Conservation (phyloP, 1,140 invertebrate species). For the Procambarus clarkii region DNA sequence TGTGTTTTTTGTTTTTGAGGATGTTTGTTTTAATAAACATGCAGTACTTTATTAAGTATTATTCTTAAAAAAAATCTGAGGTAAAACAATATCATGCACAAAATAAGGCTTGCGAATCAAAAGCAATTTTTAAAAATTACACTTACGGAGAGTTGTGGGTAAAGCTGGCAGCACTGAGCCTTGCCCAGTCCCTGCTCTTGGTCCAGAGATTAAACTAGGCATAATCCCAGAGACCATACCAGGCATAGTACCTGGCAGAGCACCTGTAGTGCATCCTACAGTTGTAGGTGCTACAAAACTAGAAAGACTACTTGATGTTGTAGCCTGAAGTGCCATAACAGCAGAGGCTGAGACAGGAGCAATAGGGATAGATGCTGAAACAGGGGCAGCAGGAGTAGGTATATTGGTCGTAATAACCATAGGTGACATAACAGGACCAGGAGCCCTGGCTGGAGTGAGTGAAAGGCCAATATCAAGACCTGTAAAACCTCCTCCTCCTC, state of each 20-base stretch:
- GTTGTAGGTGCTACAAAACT: not conserved
- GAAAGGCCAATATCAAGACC: constrained; percentile 39
- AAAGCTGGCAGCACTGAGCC: constrained; percentile 19
- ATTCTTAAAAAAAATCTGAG: not conserved
- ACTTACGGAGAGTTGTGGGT: constrained; percentile 53
- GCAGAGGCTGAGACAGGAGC: constrained; percentile 67
- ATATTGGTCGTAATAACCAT: constrained; percentile 71
- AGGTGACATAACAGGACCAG: constrained; percentile 55
- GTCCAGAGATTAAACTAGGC: not conserved
- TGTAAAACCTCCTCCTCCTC: constrained; percentile 10
- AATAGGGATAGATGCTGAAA: constrained; percentile 61
- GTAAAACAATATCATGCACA: constrained; percentile 1
- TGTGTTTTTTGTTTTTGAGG: too few relatives aligned
- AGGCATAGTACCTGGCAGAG: not conserved
- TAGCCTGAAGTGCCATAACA: not conserved
- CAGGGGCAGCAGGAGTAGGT: constrained; percentile 70
- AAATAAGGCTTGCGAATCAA: not conserved
- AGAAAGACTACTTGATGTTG: not conserved
- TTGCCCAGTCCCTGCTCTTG: constrained; percentile 29
- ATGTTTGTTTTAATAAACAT: too few relatives aligned
- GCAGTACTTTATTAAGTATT: not conserved
- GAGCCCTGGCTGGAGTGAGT: constrained; percentile 49
- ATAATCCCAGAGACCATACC: constrained; percentile 10
- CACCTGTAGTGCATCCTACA: not conserved
- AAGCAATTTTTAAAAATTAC: not conserved